Evolutionary conservation across 1,140 invertebrate species (phyloP).

Genomic region (Stegodyphus dumicola): DNA sequence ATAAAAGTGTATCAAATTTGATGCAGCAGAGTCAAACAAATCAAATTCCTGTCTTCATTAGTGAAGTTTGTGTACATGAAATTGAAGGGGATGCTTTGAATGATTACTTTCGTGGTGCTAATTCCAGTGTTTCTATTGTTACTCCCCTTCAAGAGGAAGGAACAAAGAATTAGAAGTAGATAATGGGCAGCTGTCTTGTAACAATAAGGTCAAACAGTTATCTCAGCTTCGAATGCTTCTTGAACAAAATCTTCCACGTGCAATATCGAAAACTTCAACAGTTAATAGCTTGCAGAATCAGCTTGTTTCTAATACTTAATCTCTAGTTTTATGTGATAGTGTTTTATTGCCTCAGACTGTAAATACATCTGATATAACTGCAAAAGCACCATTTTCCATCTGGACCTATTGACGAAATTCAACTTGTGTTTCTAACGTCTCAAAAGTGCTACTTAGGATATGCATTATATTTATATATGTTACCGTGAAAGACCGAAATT

Average conservation of each 20-base stretch:
- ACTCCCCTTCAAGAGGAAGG: not conserved
- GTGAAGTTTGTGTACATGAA: constrained; percentile 71
- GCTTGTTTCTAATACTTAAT: not conserved
- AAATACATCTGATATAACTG: not conserved
- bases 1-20: not conserved
- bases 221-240: constrained; percentile 79
- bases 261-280: not conserved
- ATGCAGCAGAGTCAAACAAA: constrained; percentile 4
- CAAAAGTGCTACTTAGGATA: no score
- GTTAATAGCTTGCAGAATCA: not conserved
- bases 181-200: constrained; percentile 3
- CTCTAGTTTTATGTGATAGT: not conserved
- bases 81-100: constrained; percentile 81
- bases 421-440: no score
- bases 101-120: constrained; percentile 79
- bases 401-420: no score
- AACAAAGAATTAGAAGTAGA: constrained; percentile 5
- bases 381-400: not conserved
- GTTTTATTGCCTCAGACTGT: not conserved
- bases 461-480: no score
- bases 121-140: constrained; percentile 72
- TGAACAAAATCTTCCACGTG: constrained; percentile 74
- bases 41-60: not conserved
- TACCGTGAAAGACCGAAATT: no score
- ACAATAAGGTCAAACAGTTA: constrained; percentile 70